Base-by-base conservation (phyloP, 1,140 invertebrate species). In the Drosophila nikananu region DNA sequence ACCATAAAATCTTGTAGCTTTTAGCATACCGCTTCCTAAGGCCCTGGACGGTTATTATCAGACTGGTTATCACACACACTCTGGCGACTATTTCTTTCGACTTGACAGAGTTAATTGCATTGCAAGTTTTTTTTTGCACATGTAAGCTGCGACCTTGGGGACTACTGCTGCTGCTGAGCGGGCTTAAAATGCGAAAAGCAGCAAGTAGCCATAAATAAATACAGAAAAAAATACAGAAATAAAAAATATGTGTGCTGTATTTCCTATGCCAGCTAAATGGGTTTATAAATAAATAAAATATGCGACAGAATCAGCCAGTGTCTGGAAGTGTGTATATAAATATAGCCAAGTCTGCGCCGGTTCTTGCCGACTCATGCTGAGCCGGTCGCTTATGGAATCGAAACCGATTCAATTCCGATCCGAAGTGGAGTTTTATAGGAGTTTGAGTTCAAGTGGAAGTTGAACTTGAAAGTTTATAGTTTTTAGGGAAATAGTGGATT, bases 351-450 rank as follows among this genome's bases (percentile, higher is more conserved):
- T 79, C 75, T 79, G 41, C 32, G 25, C 30, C 52, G 52, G 35
- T 74, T 77, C 46, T 72, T 86, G 75, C 52, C 70, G 57, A 81
- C 46, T 86, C 83, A 86, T 75, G 82, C 64, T 81, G 79, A 75
- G 49, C 39, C 58, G 21, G 39, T 59, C 17, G 58, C 17, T 48
- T 42, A 30, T 57, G 21, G 49, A 51, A 30, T 57, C 54, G 30
- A 12, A 32, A 2, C 35, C 41, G 8, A 42, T 25, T 19, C 15
- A n/a, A 27, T 61, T 19, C n/a, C 23, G 27, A 61, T 27, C 13
- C 9, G 15, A 49, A 23, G 17, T 8, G 19, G 23, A 48, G n/a
- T 27, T 48, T 5, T 39, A 64, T 67, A 10, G 17, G 21, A 48
- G 21, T 8, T 19, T 15, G 17, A 17, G 35, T 48, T 61, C 27